Evolutionary conservation across 2,113 vertebrate species (phyloP), one percentile per base, ranked within the genome.

Genomic region (Galbula dea): DNA sequence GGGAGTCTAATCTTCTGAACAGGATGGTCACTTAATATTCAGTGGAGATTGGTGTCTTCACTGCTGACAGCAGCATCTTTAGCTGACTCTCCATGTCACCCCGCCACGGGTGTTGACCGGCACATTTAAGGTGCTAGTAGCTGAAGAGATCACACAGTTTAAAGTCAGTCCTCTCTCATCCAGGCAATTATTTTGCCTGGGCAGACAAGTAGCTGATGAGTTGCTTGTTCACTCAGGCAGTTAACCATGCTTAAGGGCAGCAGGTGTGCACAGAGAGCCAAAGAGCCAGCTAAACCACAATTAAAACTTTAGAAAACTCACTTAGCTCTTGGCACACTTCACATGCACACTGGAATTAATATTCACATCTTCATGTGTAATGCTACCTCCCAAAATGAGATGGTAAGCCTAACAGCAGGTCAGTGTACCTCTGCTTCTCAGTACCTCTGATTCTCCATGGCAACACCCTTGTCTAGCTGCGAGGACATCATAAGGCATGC

Each of bases 151-250:
- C 7, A 1, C 15, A 4, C 14, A 41, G 9, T 52, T 89, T 74
- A 6, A 37, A 78, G 19, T 11, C 1, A 0, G 7, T 39, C 11
- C 5, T 59, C 5, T 41, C 20, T 76, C 67, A 86, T n/a, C 15
- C 5, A 21, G 3, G 24, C 7, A 1, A 2, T 10, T 59, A 22
- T 15, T 5, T 37, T 26, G 2, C 3, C 15, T 69, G 41, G 9
- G 15, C 16, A 39, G 11, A 54, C 9, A 32, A 27, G 5, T 7
- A 32, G 23, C 0, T 8, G 15, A 6, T 4, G 8, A 87, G n/a
- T 7, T 85, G 19, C 10, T 37, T n/a, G 11, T 48, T 68, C 46
- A 46, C 8, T 54, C 59, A 46, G 29, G 7, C 20, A 46, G 6
- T 57, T 49, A 73, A 9, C 20, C 17, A 11, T 1, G 5, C 10